Conservation (phyloP, 35 echinoderm and acorn worm species). For the Acanthaster planci region DNA sequence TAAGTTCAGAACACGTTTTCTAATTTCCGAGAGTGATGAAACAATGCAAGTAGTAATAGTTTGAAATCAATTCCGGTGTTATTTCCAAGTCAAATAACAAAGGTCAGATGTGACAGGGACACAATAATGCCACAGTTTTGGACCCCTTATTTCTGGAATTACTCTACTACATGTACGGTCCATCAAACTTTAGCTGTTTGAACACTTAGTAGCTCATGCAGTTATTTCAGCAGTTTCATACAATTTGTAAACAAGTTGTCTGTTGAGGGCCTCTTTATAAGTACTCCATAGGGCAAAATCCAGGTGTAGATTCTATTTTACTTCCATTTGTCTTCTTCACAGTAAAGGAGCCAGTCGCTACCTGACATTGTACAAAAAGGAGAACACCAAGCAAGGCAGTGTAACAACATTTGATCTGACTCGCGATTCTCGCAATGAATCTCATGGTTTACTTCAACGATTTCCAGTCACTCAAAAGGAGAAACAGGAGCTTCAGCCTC, state of each 20-base stretch:
- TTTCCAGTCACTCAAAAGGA: conserved; percentile 77
- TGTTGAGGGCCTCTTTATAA: background rate
- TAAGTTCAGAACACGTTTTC: too few species aligned
- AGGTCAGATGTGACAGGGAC: too few species aligned
- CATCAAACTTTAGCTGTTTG: too few species aligned
- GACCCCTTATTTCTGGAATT: too few species aligned
- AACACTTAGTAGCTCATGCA: too few species aligned
- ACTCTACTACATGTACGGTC: too few species aligned
- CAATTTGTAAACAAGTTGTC: background rate
- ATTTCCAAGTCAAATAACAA: too few species aligned
- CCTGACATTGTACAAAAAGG: conserved; percentile 84
- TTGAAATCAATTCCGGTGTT: too few species aligned
- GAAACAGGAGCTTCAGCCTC: conserved; percentile 79
- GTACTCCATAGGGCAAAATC: background rate
- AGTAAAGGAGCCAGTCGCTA: conserved; percentile 90
- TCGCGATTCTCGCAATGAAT: conserved; percentile 65
- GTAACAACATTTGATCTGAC: conserved; percentile 72
- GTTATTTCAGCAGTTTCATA: background rate
- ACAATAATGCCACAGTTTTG: too few species aligned
- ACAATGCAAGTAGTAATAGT: too few species aligned
- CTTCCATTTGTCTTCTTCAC: conserved; percentile 8
- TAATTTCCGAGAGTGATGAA: too few species aligned
- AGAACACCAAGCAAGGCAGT: conserved; percentile 55
- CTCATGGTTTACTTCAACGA: conserved; percentile 74
- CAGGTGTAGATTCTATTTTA: background rate